phyloP scores from a whole-genome alignment of 2,888 invertebrate species.

The Cyaniris semiargus region DNA sequence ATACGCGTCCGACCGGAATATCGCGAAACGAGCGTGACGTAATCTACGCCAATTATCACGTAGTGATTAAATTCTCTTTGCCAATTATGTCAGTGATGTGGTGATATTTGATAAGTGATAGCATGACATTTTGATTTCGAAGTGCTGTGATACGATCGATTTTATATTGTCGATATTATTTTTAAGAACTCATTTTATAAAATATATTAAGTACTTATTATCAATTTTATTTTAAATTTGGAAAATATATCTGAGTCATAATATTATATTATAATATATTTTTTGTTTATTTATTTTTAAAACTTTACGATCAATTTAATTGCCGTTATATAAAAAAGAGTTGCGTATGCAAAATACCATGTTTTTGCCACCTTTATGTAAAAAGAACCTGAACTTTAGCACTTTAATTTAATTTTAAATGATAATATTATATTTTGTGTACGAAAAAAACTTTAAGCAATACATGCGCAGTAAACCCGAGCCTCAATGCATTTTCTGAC shows the following conservation, averaged over 20 bases:
- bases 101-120: background rate
- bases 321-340: no score
- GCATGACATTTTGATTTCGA: background rate
- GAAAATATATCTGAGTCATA: background rate
- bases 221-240: background rate
- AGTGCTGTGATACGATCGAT: conserved; percentile 11
- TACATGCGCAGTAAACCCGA: background rate
- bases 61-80: no score
- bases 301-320: no score
- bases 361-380: background rate
- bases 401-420: no score
- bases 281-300: background rate
- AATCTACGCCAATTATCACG: background rate
- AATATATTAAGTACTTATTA: background rate
- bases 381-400: no score
- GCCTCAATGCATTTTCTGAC: background rate
- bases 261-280: background rate
- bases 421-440: no score
- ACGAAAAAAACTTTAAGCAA: no score
- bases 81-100: background rate
- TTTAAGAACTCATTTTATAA: background rate
- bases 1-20: conserved; percentile 32
- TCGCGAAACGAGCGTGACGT: background rate
- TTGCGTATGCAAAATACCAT: background rate
- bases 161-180: background rate